Conservation (phyloP, 2,888 invertebrate species). For the Aradus depressus region DNA sequence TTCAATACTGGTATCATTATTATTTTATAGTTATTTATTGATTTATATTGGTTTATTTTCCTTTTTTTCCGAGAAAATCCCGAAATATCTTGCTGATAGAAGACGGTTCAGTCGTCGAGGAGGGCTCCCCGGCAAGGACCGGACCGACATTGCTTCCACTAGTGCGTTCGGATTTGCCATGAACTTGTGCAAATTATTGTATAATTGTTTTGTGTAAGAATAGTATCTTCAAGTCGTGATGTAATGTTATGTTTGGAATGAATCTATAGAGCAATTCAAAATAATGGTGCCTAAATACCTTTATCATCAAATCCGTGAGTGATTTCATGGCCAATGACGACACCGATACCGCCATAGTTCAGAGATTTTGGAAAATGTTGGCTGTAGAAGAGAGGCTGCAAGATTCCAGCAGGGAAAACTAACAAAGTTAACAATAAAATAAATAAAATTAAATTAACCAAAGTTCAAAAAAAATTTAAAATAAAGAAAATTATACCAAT, state of each 20-base stretch:
- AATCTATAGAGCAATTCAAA: neutral
- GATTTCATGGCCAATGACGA: slow-evolving; percentile 77
- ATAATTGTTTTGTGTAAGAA: too few species aligned
- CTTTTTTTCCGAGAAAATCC: too few species aligned
- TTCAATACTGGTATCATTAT: neutral
- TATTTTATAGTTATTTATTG: too few species aligned
- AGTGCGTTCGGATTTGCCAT: too few species aligned
- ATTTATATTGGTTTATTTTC: neutral
- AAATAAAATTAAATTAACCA: neutral
- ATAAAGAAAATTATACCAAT: slow-evolving; percentile 50
- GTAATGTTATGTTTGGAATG: too few species aligned
- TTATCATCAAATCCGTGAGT: slow-evolving; percentile 76
- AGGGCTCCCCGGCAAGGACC: too few species aligned
- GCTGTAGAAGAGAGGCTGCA: slow-evolving; percentile 77
- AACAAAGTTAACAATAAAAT: slow-evolving; percentile 18
- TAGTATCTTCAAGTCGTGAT: too few species aligned
- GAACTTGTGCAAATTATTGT: too few species aligned
- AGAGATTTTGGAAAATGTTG: slow-evolving; percentile 70
- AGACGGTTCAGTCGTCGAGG: too few species aligned
- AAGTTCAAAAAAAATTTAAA: neutral
- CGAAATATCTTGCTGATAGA: too few species aligned
- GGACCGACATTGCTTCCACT: too few species aligned
- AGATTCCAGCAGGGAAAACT: slow-evolving; percentile 80
- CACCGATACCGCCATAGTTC: slow-evolving; percentile 77
- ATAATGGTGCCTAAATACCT: slow-evolving; percentile 40